phyloP scores from a whole-genome alignment of 1,140 invertebrate species.

The Papilio helenus region DNA sequence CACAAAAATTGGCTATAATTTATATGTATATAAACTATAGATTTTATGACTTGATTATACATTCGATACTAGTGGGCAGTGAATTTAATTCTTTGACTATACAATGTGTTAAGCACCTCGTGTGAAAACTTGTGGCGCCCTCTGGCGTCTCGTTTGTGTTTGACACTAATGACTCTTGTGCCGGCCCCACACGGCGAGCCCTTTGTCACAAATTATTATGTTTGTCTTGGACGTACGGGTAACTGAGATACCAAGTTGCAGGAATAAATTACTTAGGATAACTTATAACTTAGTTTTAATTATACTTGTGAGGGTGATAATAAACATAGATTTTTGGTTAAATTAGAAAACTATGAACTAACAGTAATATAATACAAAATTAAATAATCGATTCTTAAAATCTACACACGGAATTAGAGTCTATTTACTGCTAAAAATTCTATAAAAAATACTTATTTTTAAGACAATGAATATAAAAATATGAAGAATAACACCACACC shows the following conservation, averaged over 20 bases:
- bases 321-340: too few relatives aligned
- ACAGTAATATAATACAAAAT: too few relatives aligned
- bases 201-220: slow-evolving; percentile 21
- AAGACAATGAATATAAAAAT: too few relatives aligned
- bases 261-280: neutral
- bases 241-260: neutral
- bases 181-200: slow-evolving; percentile 17
- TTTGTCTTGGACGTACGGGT: slow-evolving; percentile 1
- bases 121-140: neutral
- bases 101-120: neutral
- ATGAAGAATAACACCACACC: neutral
- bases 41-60: too few relatives aligned
- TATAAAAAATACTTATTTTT: too few relatives aligned
- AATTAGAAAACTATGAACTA: too few relatives aligned
- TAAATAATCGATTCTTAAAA: too few relatives aligned
- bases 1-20: neutral
- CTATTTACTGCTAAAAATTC: too few relatives aligned
- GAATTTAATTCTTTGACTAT: neutral
- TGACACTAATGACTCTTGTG: slow-evolving; percentile 22
- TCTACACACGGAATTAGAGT: too few relatives aligned
- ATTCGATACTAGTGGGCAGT: neutral
- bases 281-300: neutral
- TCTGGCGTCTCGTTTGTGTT: slow-evolving; percentile 6
- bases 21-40: too few relatives aligned
- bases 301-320: neutral